Base-by-base conservation (phyloP, 1,140 invertebrate species). In the Holotrichia oblita region DNA sequence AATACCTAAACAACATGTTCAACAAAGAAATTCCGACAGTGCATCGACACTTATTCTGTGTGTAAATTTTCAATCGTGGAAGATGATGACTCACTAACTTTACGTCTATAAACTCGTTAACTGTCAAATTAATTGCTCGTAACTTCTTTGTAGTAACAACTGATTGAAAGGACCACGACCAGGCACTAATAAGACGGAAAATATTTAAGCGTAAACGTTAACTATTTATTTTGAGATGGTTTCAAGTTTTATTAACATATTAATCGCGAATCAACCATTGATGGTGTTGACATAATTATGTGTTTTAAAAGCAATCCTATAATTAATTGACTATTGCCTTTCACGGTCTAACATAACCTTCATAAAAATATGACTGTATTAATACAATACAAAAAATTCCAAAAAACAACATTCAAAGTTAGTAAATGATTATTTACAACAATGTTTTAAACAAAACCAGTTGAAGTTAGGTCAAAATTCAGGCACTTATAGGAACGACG, bases 111-210 rank as follows among this genome's bases (percentile, higher is more conserved):
- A 69, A 69, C 61, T 69, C 61, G 61, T 69, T 69, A 69, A 69
- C 61, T 69, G 61, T 69, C 61, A 69, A 69, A 69, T 69, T 69
- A 69, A 69, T 69, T 69, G 61, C 22, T 69, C 22, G 61, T 69
- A 69, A 22, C 61, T 24, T 69, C 61, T 69, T 69, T 34, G 61
- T 34, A 34, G 20, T 69, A 69, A 69, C 61, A 14, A 34, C 8
- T 22, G 61, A 69, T 69, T 34, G 24, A 69, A 69, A 69, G 22
- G 20, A 14, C 61, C 61, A 20, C 20, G 22, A 34, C 24, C 6
- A 34, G 27, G 27, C 27, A 55, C 48, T 55, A 55, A 55, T 17
- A 55, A n/a, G 17, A 55, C 48, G 48, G 6, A 17, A 55, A 55
- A 55, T 17, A 17, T 55, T 55, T 55, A 4, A 55, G 48, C 48